Percentiles rank a stretch among this genome's conserved stretches.
Conservation (phyloP, 2,797 vertebrate genomes). For the Myotis vivesi region DNA sequence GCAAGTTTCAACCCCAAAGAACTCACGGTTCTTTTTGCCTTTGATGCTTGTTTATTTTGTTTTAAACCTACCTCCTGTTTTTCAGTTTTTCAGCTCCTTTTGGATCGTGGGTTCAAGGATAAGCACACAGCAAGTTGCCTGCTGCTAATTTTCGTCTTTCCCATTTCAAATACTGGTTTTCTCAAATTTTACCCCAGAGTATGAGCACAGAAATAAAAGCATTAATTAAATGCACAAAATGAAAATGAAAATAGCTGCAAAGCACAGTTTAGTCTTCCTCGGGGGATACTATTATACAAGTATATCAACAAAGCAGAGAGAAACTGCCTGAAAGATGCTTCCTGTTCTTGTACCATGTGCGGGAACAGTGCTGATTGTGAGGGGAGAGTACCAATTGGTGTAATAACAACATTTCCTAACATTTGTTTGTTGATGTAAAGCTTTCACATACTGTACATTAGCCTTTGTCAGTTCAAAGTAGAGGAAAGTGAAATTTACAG, state of each 20-base stretch:
- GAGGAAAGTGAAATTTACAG: not conserved
- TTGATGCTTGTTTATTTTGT: not conserved
- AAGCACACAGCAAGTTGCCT: not conserved
- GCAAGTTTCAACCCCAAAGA: not conserved
- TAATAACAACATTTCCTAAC: not conserved
- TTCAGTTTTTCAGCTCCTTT: not conserved
- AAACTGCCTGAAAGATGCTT: not conserved
- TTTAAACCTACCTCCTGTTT: not conserved
- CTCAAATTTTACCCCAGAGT: constrained; percentile 18
- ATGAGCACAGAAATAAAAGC: constrained; percentile 48
- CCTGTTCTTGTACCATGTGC: not conserved
- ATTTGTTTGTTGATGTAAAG: not conserved
- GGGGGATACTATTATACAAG: not conserved
- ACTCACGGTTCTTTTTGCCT: not conserved
- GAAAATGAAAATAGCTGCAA: constrained; percentile 21
- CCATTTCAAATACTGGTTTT: constrained; percentile 47
- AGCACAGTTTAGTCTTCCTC: not conserved
- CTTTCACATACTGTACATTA: not conserved
- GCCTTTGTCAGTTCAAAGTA: not conserved
- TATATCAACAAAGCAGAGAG: not conserved
- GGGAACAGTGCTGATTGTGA: not conserved
- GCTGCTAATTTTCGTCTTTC: not conserved
- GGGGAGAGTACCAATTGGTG: not conserved
- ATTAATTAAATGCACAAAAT: constrained; percentile 48
- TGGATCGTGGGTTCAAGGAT: not conserved